Conservation (phyloP, 2,797 vertebrate species). For the Melanogrammus aeglefinus region DNA sequence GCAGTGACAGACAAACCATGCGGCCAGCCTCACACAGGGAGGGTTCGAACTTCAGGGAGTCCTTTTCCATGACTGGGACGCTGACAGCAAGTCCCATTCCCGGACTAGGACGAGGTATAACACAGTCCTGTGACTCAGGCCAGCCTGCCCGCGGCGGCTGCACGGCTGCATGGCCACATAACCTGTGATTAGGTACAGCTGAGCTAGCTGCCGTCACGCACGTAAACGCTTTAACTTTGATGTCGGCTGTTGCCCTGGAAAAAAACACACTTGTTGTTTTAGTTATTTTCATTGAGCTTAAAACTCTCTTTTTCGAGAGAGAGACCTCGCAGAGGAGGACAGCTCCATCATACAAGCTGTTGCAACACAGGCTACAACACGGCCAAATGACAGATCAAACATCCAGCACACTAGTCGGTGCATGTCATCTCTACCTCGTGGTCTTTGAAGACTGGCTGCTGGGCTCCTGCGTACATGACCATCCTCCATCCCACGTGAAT, state of each 20-base stretch:
- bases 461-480: no score
- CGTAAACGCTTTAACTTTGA: constrained; percentile 37
- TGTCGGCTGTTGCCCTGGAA: constrained; percentile 14
- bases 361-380: no score
- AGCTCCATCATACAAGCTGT: neutral
- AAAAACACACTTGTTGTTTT: no score
- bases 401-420: no score
- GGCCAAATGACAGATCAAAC: no score
- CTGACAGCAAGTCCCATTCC: constrained; percentile 32
- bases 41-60: constrained; percentile 23
- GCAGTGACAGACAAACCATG: neutral
- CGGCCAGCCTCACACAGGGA: neutral
- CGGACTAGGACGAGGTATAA: constrained; percentile 30
- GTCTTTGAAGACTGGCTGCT: no score
- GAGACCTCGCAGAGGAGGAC: neutral
- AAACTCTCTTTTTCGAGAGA: no score
- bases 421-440: no score
- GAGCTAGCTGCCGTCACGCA: constrained; percentile 32
- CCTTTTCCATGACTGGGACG: constrained; percentile 32
- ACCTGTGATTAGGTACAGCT: constrained; percentile 53
- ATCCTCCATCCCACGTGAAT: neutral
- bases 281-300: neutral
- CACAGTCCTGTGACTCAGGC: constrained; percentile 41
- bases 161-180: constrained; percentile 43
- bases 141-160: constrained; percentile 36